Base-by-base conservation (phyloP, 2,888 invertebrate species). In the Troglohyphantes excavatus region DNA sequence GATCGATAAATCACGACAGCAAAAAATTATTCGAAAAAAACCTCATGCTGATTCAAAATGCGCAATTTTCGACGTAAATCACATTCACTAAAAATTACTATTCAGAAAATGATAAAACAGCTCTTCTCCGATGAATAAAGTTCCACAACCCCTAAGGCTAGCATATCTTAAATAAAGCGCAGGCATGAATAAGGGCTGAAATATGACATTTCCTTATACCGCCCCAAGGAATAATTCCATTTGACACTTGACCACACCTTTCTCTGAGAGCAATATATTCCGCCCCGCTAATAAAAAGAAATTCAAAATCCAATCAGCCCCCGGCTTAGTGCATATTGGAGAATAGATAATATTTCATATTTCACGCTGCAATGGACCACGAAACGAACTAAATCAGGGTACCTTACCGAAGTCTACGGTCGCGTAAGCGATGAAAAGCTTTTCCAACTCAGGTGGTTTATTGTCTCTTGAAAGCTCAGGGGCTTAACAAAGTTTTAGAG, bases 171-270 rank as follows among this genome's bases (percentile, higher is more conserved):
- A 72, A 46, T 23, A 46, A 46, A 65, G 11, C 0, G 2, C 0
- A 13, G 2, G 3, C 13, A 65, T 11, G 13, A 33, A 26, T 63
- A n/a, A 3, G 46, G 26, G 26, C 26, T 33, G 13, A 23, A 23
- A 46, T 11, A 26, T 72, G 13, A 17, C 43, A 81, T 27, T 17
- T 53, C 67, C 17, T 13, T 29, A 11, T 46, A 46, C 27, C 29
- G 67, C 53, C 29, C 19, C 29, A 19, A n/a, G 68, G 67, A 29
- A 68, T 53, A 53, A 68, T 43, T 53, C 23, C 53, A 53, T 73
- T 83, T 83, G 72, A 83, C 83, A 73, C 63, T 73, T 83, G 72
- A 73, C 83, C 83, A 83, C 72, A 73, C 70, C 27, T 61, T 23
- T 7, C n/a, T 53, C n/a, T 19, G 5, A 17, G 21, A 67, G 33